Evolutionary conservation across 2,797 vertebrate species (phyloP).

Genomic region (Pseudocheirus occidentalis): DNA sequence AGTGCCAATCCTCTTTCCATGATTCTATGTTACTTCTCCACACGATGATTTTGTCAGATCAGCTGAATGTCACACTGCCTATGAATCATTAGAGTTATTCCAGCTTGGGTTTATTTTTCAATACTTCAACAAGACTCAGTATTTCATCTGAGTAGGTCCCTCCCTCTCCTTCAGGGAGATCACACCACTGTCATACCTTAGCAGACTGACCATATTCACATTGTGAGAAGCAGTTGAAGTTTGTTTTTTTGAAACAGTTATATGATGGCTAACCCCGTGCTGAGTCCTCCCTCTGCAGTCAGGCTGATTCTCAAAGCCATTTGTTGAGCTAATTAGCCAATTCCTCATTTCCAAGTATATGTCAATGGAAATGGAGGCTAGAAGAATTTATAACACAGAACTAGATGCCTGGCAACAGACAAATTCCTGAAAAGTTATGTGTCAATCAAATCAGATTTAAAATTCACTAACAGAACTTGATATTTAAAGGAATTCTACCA

Average conservation of each 20-base stretch:
- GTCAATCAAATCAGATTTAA: neutral
- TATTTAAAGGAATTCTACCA: neutral
- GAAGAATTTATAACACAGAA: neutral
- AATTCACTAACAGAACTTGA: neutral
- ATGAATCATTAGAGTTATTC: neutral
- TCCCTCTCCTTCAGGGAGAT: neutral
- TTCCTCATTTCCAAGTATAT: neutral
- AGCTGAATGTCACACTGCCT: neutral
- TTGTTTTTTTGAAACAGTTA: neutral
- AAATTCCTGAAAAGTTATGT: neutral
- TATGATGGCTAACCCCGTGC: neutral
- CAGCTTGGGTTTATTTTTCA: neutral
- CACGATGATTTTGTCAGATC: neutral
- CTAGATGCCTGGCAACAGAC: neutral
- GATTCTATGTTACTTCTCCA: neutral
- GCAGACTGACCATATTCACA: neutral
- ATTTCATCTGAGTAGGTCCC: neutral
- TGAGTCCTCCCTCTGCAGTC: neutral
- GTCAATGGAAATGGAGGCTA: neutral
- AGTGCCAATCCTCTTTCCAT: neutral
- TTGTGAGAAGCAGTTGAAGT: neutral
- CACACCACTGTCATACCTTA: neutral
- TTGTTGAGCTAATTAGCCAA: neutral
- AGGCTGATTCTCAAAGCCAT: neutral
- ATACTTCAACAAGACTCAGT: neutral